Percentiles rank a stretch among this genome's conserved stretches.
Evolutionary conservation across 2,113 vertebrate species (phyloP).

Genomic region (Sylvietta virens): DNA sequence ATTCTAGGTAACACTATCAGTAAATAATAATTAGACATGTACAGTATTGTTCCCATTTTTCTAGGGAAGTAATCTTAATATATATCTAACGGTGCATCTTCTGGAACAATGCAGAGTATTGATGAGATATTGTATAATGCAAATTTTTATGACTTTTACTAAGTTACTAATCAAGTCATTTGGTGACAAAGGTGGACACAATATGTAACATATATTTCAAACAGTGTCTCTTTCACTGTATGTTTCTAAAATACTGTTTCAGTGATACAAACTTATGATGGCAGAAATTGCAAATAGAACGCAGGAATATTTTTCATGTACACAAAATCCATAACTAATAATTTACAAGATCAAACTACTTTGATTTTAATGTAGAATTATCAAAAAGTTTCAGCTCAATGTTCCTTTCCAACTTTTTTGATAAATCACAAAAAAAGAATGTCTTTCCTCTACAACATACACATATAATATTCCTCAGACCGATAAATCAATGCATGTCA

Average conservation of each 20-base stretch:
- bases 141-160: neutral
- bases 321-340: neutral
- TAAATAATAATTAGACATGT: neutral
- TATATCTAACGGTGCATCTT: neutral
- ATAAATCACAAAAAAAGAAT: neutral
- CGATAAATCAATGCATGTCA: neutral
- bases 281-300: neutral
- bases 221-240: neutral
- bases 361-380: neutral
- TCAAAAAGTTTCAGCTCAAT: neutral
- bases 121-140: neutral
- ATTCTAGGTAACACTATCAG: neutral
- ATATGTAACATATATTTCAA: neutral
- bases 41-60: neutral
- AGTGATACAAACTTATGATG: neutral
- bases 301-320: neutral
- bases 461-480: neutral
- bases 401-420: neutral
- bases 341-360: neutral
- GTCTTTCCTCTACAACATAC: neutral
- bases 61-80: neutral
- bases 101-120: neutral
- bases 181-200: neutral
- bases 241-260: neutral
- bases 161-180: rapidly evolving